These are phyloP conservation scores for Elmis aenea DNA, from an alignment of 2,888 invertebrate genomes.

Conservation along the genomic window DNA sequence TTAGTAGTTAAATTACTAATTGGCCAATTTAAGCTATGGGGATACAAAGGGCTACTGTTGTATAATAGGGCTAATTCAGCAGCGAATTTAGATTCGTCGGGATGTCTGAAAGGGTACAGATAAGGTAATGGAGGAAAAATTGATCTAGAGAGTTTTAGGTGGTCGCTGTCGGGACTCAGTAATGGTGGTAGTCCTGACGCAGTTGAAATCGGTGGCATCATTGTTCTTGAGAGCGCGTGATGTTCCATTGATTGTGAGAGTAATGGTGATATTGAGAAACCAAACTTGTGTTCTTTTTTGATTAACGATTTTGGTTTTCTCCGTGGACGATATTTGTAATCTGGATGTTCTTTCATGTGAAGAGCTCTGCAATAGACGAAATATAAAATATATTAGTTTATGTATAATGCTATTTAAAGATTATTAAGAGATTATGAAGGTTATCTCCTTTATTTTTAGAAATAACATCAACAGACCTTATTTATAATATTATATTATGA, in stretches of 20 bases:
- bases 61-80: conserved; percentile 67
- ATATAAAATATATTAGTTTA: too few relatives aligned
- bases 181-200: conserved; percentile 51
- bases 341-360: conserved; percentile 91
- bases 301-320: conserved; percentile 81
- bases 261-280: conserved; percentile 62
- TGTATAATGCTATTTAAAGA: too few relatives aligned
- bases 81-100: conserved; percentile 57
- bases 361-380: conserved; percentile 69
- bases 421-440: too few relatives aligned
- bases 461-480: too few relatives aligned
- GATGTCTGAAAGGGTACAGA: conserved; percentile 61
- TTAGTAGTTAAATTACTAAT: conserved; percentile 31
- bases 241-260: conserved; percentile 52
- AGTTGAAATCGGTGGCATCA: conserved; percentile 47
- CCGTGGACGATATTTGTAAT: conserved; percentile 86
- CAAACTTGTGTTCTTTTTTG: conserved; percentile 74
- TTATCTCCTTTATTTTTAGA: too few relatives aligned
- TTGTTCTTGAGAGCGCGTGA: conserved; percentile 48
- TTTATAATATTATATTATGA: too few relatives aligned
- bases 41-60: conserved; percentile 52
- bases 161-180: conserved; percentile 51
- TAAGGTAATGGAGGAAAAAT: conserved; percentile 69
- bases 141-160: conserved; percentile 60
- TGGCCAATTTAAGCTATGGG: conserved; percentile 46